Evolutionary conservation across 2,113 vertebrate species (phyloP), one percentile per base, ranked within the genome.

Genomic region (Eira barbara): DNA sequence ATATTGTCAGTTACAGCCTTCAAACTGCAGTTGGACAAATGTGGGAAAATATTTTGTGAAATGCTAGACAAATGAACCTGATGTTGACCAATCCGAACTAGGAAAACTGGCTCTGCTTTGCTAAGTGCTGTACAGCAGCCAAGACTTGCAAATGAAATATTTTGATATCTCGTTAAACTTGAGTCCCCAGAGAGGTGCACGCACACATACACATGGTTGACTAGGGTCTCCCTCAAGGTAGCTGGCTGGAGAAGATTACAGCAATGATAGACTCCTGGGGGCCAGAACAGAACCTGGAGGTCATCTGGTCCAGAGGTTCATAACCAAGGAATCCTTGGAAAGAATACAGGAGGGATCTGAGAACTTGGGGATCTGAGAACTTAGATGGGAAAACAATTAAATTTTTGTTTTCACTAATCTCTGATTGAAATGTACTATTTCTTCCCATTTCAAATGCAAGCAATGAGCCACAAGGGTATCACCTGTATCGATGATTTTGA

Each of bases 1-100:
- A 99, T 98, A 98, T 98, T 98, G 98, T 99, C 98, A 98, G 96
- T 98, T 98, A 97, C 82, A 98, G 97, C 96, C 97, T 99, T 99
- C 98, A 98, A 97, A 97, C 97, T 95, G 92, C 97, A 98, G 95
- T 96, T 0, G 89, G 98, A 99, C 98, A 98, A 98, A 99, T 99
- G 99, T 99, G 99, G 99, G 99, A 99, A 99, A 99, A 97, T 98
- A 98, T 97, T 98, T 98, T 97, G 97, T 98, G 98, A 99, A 99
- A 99, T 98, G 95, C 98, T 99, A 99, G 98, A 99, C 98, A 98
- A 94, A 97, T 97, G 98, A 98, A 98, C 98, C 97, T 97, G 97
- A 91, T 98, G 96, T 98, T 98, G 98, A 98, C 98, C 98, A 98
- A 97, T 98, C 97, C 98, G 97, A 97, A 81, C 63, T 92, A 95